Evolutionary conservation across 2,113 vertebrate species (phyloP), one percentile per base, ranked within the genome.

Genomic region (Corythaixoides concolor): DNA sequence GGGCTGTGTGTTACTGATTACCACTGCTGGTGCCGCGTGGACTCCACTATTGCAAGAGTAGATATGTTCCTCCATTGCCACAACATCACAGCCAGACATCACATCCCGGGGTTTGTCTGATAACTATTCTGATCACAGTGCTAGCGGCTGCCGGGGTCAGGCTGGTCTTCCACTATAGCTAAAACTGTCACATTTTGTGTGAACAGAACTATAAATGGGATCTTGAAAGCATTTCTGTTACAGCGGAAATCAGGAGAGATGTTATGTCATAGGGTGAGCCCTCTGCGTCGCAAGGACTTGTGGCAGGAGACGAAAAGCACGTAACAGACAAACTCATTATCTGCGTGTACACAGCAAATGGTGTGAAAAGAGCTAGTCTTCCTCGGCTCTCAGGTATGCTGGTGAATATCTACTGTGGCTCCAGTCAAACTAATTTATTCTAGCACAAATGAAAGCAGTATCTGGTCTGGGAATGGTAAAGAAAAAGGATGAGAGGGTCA

Each of bases 61-160:
- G 66, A 73, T 70, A 66, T 2, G 3, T 52, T 78, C 58, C 70
- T 79, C 63, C 60, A 2, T 49, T 49, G 77, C 74, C 58, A 14
- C 56, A 21, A n/a, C 77, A 15, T 11, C 7, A 0, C 68, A 69
- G 89, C 70, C 91, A 94, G 94, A 76, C 77, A 80, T 85, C 91
- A 27, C 63, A 76, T 9, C 22, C 45, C 9, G 0, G 58, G 49
- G 13, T 89, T 75, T 91, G 74, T 39, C 93, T 97, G 94, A 95
- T 97, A 90, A 93, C 93, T 95, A 94, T 95, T 92, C 97, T 23
- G 77, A 82, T 95, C 97, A 97, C 94, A 91, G 94, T 2, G n/a
- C 8, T 83, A 64, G 89, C 10, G 89, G 74, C 92, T 94, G 95
- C 84, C 96, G 92, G 91, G 95, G 92, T 94, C 84, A 92, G 81